Evolutionary conservation across 2,113 vertebrate genomes (phyloP).

Genomic region (Sander lucioperca): DNA sequence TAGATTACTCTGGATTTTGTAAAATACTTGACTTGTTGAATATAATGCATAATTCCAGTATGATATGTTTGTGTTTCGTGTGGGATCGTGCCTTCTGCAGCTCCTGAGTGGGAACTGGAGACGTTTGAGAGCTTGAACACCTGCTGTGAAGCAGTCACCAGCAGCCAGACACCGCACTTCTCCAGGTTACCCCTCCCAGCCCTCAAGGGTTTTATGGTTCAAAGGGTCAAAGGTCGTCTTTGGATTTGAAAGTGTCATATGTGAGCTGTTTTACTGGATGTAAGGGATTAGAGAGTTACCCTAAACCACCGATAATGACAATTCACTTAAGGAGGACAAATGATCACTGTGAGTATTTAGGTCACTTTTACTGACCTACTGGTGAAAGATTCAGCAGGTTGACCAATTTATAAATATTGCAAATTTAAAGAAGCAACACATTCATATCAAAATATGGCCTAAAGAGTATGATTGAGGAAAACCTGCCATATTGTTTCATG

Average conservation of each 20-base stretch:
- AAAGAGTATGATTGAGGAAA: neutral
- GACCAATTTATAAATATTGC: neutral
- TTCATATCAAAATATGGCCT: neutral
- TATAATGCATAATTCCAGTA: neutral
- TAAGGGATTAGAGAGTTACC: constrained; percentile 60
- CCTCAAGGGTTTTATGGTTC: constrained; percentile 49
- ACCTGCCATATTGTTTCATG: neutral
- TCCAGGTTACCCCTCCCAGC: constrained; percentile 49
- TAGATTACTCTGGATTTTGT: neutral
- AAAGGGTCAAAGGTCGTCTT: constrained; percentile 63
- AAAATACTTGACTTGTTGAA: neutral
- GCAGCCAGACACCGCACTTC: constrained; percentile 51
- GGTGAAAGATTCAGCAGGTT: neutral
- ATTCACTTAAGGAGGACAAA: constrained; percentile 55
- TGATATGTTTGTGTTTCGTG: constrained; percentile 44
- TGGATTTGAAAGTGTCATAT: constrained; percentile 66
- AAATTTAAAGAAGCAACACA: neutral
- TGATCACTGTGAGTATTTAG: constrained; percentile 14
- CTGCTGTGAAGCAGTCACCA: constrained; percentile 75
- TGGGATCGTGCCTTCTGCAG: constrained; percentile 30
- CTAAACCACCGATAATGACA: constrained; percentile 57
- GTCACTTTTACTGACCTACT: neutral
- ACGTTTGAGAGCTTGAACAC: constrained; percentile 68
- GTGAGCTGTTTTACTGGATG: constrained; percentile 57
- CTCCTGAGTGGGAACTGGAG: constrained; percentile 70